Base-by-base conservation (phyloP, 2,797 vertebrate genomes). In the Ataeniobius toweri region DNA sequence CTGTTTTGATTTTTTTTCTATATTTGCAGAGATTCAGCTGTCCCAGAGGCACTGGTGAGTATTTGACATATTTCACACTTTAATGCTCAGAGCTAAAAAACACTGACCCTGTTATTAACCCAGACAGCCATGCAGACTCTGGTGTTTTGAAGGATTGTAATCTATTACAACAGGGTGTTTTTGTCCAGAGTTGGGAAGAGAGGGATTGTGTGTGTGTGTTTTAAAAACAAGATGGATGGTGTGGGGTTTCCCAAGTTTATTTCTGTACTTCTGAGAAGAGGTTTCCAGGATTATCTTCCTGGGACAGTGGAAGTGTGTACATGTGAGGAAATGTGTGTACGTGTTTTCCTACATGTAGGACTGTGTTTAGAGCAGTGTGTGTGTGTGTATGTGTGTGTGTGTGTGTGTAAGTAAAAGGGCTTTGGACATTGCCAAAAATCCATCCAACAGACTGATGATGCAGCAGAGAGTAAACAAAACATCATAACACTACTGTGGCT, bases 41-140 rank as follows among this genome's bases (percentile, higher is more conserved):
- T 93, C 84, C 91, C 84, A 0, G 95, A 95, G 51, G 80, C 92
- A 1, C 89, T 83, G 77, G 96, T 96, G 87, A 95, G 95, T 95
- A 69, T 74, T 46, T 28, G 8, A 71, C 9, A 13, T 9, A 81
- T 80, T 79, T 83, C 74, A 69, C 75, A 83, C 73, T 28, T 18
- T 26, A 75, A 76, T 73, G 44, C n/a, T 69, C 26, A 69, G 31
- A 59, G 56, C 74, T 71, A 69, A 41, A 59, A 74, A 76, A 24
- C 41, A 56, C 2, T 18, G 50, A 73, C 41, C 74, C 67, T 53
- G 31, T 81, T 61, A 63, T 76, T 77, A 63, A 59, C 53, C 26
- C 80, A 73, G 59, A 68, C 68, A 31, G 71, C 26, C 24, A 36
- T 41, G 28, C 65, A 36, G 68, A 74, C 9, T 14, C 7, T 8